A percentile compares a stretch with the other conserved stretches of the same genome.
phyloP scores from a whole-genome alignment of 2,113 vertebrate genomes.

The Microcebus tavaratra region DNA sequence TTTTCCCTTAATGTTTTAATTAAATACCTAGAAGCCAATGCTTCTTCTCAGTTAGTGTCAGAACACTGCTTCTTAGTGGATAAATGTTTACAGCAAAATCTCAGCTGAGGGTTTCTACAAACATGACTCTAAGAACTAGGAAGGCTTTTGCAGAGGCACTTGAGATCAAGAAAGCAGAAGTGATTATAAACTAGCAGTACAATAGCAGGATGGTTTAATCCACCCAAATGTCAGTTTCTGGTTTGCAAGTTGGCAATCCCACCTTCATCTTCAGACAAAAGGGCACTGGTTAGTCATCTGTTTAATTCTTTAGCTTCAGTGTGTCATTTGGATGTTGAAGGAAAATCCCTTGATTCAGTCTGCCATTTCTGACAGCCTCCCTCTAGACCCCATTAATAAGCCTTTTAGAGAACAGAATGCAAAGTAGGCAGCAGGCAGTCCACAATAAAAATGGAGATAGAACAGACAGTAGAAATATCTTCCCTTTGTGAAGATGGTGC shows the following conservation, averaged over 20 bases:
- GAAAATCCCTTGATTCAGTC: slow-evolving; percentile 89
- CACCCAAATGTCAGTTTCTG: slow-evolving; percentile 88
- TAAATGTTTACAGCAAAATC: slow-evolving; percentile 87
- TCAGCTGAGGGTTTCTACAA: slow-evolving; percentile 86
- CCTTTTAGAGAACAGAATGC: slow-evolving; percentile 85
- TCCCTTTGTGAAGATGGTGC: slow-evolving; percentile 71
- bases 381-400: slow-evolving; percentile 90
- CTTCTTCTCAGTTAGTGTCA: slow-evolving; percentile 84
- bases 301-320: slow-evolving; percentile 88
- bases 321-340: slow-evolving; percentile 88
- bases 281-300: slow-evolving; percentile 90
- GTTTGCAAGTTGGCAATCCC: slow-evolving; percentile 87
- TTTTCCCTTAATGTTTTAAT: slow-evolving; percentile 90
- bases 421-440: slow-evolving; percentile 85
- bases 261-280: slow-evolving; percentile 88
- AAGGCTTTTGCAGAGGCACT: slow-evolving; percentile 82
- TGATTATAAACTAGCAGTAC: slow-evolving; percentile 84
- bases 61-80: slow-evolving; percentile 83
- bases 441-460: slow-evolving; percentile 82
- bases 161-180: slow-evolving; percentile 83
- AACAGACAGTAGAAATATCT: slow-evolving; percentile 75
- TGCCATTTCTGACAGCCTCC: slow-evolving; percentile 91
- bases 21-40: slow-evolving; percentile 89
- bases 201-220: slow-evolving; percentile 87
- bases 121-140: slow-evolving; percentile 82